A percentile compares a stretch with the other conserved stretches of the same genome.
Conservation (phyloP, 1,140 invertebrate species). For the Acromyrmex echinatior region DNA sequence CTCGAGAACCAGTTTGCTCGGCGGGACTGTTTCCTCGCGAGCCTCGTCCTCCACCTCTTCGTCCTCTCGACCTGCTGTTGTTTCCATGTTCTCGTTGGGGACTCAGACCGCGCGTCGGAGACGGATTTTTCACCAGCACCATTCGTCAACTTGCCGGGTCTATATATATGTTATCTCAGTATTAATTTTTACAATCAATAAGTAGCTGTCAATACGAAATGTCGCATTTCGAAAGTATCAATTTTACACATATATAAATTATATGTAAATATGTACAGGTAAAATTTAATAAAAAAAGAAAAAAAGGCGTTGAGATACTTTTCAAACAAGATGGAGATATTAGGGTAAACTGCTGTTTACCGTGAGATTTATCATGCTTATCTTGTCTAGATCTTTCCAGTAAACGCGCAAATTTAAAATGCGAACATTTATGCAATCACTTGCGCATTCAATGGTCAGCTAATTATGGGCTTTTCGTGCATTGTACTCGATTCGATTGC, state of each 20-base stretch:
- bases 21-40: slow-evolving; percentile 77
- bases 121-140: slow-evolving; percentile 81
- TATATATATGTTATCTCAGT: neutral
- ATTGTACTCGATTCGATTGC: slow-evolving; percentile 33
- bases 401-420: slow-evolving; percentile 50
- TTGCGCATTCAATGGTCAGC: slow-evolving; percentile 11
- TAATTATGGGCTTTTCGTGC: slow-evolving; percentile 64
- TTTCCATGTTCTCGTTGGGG: slow-evolving; percentile 68
- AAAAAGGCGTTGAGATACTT: neutral
- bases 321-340: slow-evolving; percentile 7
- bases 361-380: slow-evolving; percentile 15
- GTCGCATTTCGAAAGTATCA: slow-evolving; percentile 4
- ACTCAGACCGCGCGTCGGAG: slow-evolving; percentile 76
- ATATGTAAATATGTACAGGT: neutral
- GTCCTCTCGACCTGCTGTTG: slow-evolving; percentile 52
- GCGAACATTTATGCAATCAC: slow-evolving; percentile 66
- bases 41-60: slow-evolving; percentile 47
- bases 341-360: slow-evolving; percentile 16
- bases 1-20: slow-evolving; percentile 72
- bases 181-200: neutral
- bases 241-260: neutral
- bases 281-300: neutral
- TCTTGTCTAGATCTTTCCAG: slow-evolving; percentile 37
- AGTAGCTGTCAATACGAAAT: neutral
- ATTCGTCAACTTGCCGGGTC: slow-evolving; percentile 75